A percentile compares a stretch with the other conserved stretches of the same genome.
phyloP scores from a whole-genome alignment of 2,888 invertebrate genomes.

The Erynnis tages region DNA sequence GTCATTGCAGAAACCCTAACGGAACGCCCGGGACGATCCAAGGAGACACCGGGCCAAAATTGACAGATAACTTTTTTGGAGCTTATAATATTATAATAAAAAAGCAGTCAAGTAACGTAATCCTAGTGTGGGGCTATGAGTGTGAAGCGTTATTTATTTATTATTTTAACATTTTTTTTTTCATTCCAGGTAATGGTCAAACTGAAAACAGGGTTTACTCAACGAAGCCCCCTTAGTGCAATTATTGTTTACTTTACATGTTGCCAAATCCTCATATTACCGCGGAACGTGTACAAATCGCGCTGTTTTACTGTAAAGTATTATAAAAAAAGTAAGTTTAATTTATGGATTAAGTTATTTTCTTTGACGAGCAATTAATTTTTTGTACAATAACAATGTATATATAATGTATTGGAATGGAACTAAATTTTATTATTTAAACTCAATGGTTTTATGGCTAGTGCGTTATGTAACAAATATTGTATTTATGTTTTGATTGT shows the following conservation, averaged over 20 bases:
- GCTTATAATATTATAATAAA: too few species aligned
- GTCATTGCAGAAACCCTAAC: too few species aligned
- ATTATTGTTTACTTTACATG: slow-evolving; percentile 36
- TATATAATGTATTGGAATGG: slow-evolving; percentile 1
- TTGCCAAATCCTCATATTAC: slow-evolving; percentile 10
- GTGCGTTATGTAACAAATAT: too few species aligned
- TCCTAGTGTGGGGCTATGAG: too few species aligned
- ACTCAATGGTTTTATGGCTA: neutral
- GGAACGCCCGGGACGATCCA: too few species aligned
- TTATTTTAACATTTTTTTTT: neutral
- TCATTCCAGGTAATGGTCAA: slow-evolving; percentile 43
- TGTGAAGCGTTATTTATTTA: too few species aligned
- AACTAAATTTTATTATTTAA: slow-evolving; percentile 15
- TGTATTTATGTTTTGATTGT: too few species aligned
- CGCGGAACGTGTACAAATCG: slow-evolving; percentile 39
- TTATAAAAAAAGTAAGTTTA: slow-evolving; percentile 40
- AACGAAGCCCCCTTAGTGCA: slow-evolving; percentile 45
- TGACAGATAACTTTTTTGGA: too few species aligned
- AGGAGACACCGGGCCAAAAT: too few species aligned
- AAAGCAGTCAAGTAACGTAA: too few species aligned
- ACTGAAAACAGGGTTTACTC: neutral
- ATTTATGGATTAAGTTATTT: slow-evolving; percentile 28
- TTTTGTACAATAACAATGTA: slow-evolving; percentile 10
- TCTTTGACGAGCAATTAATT: neutral
- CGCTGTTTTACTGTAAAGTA: slow-evolving; percentile 38